phyloP scores from a whole-genome alignment of 2,888 invertebrate genomes.

The Cheilosia soror region DNA sequence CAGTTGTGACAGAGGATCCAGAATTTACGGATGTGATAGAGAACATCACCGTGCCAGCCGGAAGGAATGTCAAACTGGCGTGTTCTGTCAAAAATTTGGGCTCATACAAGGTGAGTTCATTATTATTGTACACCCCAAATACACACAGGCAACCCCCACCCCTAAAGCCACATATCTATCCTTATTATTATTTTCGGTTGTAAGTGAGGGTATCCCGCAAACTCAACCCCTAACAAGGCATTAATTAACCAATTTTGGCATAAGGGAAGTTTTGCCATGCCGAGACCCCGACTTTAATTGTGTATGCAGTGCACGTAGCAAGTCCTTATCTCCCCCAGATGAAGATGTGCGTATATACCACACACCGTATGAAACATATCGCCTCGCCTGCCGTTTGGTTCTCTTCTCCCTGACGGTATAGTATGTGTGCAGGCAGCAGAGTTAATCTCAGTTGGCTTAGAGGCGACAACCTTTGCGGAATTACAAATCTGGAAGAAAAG shows the following conservation, averaged over 20 bases:
- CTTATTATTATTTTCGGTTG: slow-evolving; percentile 70
- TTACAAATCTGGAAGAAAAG: slow-evolving; percentile 69
- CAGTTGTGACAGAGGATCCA: slow-evolving; percentile 92
- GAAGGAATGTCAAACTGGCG: slow-evolving; percentile 83
- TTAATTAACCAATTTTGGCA: slow-evolving; percentile 76
- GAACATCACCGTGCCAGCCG: slow-evolving; percentile 92
- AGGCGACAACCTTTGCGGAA: slow-evolving; percentile 74
- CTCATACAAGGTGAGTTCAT: slow-evolving; percentile 83
- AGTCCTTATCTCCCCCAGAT: slow-evolving; percentile 63
- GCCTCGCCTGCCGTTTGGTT: slow-evolving; percentile 5
- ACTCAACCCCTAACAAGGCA: slow-evolving; percentile 67
- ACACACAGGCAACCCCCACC: not conserved
- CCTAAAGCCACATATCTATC: slow-evolving; percentile 38
- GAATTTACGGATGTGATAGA: slow-evolving; percentile 95
- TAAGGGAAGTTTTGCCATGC: slow-evolving; percentile 44
- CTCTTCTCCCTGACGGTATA: not conserved
- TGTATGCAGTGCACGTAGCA: slow-evolving; percentile 71
- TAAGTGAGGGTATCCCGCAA: slow-evolving; percentile 21
- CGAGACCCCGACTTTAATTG: slow-evolving; percentile 19
- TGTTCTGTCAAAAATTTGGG: slow-evolving; percentile 84
- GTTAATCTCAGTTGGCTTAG: slow-evolving; percentile 75
- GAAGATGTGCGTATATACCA: slow-evolving; percentile 51
- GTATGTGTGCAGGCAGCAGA: slow-evolving; percentile 42
- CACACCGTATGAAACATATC: not conserved
- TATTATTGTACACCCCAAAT: slow-evolving; percentile 47